Base-by-base conservation (phyloP, 2,888 invertebrate genomes). In the Muscina levida region DNA sequence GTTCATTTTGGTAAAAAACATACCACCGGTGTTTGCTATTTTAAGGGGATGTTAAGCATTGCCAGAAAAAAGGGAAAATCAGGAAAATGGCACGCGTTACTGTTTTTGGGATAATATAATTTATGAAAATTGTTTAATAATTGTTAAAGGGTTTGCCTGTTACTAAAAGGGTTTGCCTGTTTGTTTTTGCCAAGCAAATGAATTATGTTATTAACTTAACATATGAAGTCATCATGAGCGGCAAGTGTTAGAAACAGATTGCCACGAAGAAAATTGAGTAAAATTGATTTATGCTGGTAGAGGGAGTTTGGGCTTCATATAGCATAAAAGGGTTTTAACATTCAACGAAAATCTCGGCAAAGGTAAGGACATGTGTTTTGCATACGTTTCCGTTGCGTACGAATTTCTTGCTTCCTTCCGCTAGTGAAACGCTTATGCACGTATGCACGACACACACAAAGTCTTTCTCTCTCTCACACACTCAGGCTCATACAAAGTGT, bases 71-170 rank as follows among this genome's bases (percentile, higher is more conserved):
- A 77, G 81, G 74, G 48, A 62, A 59, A 44, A 24, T 51, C 31
- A 10, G 13, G 59, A 57, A 72, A 75, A 77, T 77, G 77, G 77
- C 77, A 81, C 81, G 77, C 78, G 67, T 67, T 78, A n/a, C n/a
- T n/a, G 66, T 62, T 31, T 65, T 67, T 67, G 10, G 8, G 76
- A 72, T 77, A 72, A 80, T 75, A 71, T 83, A 85, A 86, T 88
- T 88, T 88, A 88, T 88, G 87, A 88, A 88, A 88, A 89, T 88
- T 88, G 88, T 87, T 87, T 87, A 87, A 87, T 89, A 89, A 88
- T 88, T 89, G 88, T 67, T 85, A 51, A 13, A 2, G 71, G 31
- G n/a, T 44, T 72, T 71, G 72, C 75, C 75, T 65, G 65, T 78
- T 82, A 72, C 57, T 46, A 37, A 59, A 82, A 70, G 53, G 72